Base-by-base conservation (phyloP, 2,113 vertebrate species). In the Phyllostomus hastatus region DNA sequence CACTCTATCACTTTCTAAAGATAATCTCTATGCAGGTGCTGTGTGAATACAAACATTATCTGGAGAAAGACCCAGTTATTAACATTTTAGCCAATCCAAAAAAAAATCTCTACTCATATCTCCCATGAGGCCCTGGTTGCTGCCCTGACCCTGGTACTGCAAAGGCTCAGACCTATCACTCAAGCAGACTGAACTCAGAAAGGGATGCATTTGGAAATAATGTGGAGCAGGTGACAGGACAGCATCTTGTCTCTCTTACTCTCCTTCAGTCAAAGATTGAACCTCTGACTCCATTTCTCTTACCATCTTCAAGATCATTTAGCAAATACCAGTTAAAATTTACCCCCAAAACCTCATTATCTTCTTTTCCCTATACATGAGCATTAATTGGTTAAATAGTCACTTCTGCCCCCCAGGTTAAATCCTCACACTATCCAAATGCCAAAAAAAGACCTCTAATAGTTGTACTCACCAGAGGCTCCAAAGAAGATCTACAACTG, bases 401-500 rank as follows among this genome's bases (percentile, higher is more conserved):
- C 31, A 64, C 11, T 20, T 79, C 20, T 66, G 17, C 26, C 4
- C 38, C 31, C 31, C 43, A n/a, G 14, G 19, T 72, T 75, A 64
- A 82, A 79, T 4, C 14, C n/a, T 75, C 75, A 35, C 35, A 75
- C 24, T 24, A 72, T 11, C 24, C 28, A 86, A 84, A 4, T 35
- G 4, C 52, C 64, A 50, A n/a, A 7, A 7, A 73, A 94, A 88
- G 31, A 33, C 8, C 11, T 54, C 50, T 26, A 73, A 78, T 43
- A 48, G 8, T 26, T 41, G 20, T 69, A 91, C 91, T 88, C 64
- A 97, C 95, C 86, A 69, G 59, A 86, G 41, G n/a, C 46, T 93
- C 57, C 90, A 59, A 38, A 1, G 22, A 69, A 61, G 50, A 57
- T 61, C 31, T 48, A 11, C 19, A 41, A 22, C 54, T 79, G 67